Evolutionary conservation across 2,888 invertebrate genomes (phyloP).

Genomic region (Stenurella melanura): DNA sequence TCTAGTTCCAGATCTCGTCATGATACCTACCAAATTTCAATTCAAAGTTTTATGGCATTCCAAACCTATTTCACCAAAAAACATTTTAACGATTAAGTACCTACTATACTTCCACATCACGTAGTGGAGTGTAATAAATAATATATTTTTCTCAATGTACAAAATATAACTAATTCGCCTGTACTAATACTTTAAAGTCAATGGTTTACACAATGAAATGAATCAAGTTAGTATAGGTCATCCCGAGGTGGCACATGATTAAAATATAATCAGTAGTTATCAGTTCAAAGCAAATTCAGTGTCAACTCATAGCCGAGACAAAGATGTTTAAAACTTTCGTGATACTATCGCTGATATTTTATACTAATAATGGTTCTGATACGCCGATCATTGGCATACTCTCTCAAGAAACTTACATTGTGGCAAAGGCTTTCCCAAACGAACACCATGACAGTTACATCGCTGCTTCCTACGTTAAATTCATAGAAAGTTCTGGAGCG

Average conservation of each 20-base stretch:
- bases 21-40: too few relatives aligned
- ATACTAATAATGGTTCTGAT: neutral
- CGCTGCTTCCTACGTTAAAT: slow-evolving; percentile 91
- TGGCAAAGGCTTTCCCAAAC: slow-evolving; percentile 75
- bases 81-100: too few relatives aligned
- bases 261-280: slow-evolving; percentile 3
- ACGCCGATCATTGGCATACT: slow-evolving; percentile 82
- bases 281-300: slow-evolving; percentile 6
- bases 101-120: too few relatives aligned
- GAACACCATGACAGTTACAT: slow-evolving; percentile 80
- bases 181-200: too few relatives aligned
- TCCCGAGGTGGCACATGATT: neutral
- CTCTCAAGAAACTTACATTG: slow-evolving; percentile 79
- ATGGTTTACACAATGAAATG: too few relatives aligned
- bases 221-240: neutral
- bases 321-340: slow-evolving; percentile 20
- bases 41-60: too few relatives aligned
- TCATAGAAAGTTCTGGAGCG: slow-evolving; percentile 90
- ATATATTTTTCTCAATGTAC: too few relatives aligned
- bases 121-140: too few relatives aligned
- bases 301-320: neutral
- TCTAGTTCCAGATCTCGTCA: too few relatives aligned
- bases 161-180: too few relatives aligned
- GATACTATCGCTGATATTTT: neutral
- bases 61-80: too few relatives aligned